These are phyloP conservation scores for Lepisosteus osseus DNA, from an alignment of 2,113 vertebrate species.

Conservation along the genomic window DNA sequence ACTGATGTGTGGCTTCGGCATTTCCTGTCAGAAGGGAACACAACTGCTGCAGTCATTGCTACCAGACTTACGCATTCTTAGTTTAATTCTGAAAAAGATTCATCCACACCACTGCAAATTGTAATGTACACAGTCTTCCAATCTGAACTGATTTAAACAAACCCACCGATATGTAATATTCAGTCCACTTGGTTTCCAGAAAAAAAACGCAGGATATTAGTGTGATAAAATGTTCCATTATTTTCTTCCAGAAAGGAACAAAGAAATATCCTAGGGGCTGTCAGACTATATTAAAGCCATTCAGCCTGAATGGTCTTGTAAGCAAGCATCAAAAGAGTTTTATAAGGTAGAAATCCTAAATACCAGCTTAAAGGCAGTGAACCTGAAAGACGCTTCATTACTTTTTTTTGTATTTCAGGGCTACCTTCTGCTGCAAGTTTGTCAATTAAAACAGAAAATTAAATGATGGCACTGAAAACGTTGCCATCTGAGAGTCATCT, in stretches of 20 bases:
- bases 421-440: not conserved
- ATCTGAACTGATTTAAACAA: conserved; percentile 48
- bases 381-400: conserved; percentile 2
- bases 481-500: not conserved
- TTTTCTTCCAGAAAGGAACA: conserved; percentile 8
- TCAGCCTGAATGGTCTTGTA: conserved; percentile 6
- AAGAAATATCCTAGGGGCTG: not conserved
- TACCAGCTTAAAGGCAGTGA: not conserved
- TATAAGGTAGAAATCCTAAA: conserved; percentile 4
- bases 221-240: not conserved
- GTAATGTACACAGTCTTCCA: conserved; percentile 32
- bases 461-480: not conserved
- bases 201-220: not conserved
- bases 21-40: too few species aligned
- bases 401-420: conserved; percentile 1
- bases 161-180: conserved; percentile 22
- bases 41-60: too few species aligned
- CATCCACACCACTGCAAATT: conserved; percentile 34
- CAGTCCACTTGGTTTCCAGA: not conserved
- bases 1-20: too few species aligned
- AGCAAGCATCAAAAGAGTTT: conserved; percentile 7
- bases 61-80: not conserved
- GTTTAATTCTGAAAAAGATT: conserved; percentile 22
- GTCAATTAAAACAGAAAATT: not conserved
- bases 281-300: conserved; percentile 12